phyloP scores from a whole-genome alignment of 2,113 vertebrate species.

The Caranx melampygus region DNA sequence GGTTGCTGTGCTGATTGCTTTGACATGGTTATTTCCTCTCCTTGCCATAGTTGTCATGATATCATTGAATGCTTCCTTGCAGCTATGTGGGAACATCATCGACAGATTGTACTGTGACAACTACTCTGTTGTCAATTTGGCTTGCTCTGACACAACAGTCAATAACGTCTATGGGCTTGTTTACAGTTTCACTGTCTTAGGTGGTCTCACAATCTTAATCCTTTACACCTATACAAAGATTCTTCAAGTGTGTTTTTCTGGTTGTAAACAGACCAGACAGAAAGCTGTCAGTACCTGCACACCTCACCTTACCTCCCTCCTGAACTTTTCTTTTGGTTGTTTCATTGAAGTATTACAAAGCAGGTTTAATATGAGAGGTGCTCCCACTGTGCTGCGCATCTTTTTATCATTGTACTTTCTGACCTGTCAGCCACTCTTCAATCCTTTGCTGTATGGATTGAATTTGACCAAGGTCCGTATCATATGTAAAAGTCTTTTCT shows the following conservation, averaged over 20 bases:
- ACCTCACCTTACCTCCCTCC: constrained; percentile 63
- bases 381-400: background rate
- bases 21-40: constrained; percentile 48
- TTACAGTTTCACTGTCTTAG: no score
- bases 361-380: constrained; percentile 50
- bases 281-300: constrained; percentile 71
- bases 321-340: constrained; percentile 59
- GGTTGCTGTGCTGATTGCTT: background rate
- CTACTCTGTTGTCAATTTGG: no score
- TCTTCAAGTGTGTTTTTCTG: background rate
- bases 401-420: no score
- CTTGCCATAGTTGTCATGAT: no score
- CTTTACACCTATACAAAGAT: background rate
- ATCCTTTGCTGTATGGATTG: no score
- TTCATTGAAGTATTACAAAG: constrained; percentile 60
- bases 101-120: constrained; percentile 64
- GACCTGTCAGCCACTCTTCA: no score
- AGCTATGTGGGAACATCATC: constrained; percentile 41
- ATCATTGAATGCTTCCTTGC: background rate
- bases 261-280: constrained; percentile 37
- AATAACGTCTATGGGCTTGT: background rate
- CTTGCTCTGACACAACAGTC: no score
- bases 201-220: no score
- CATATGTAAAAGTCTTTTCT: no score
- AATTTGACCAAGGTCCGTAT: no score